phyloP scores from a whole-genome alignment of 1,140 invertebrate genomes.

The Vollenhovia emeryi region DNA sequence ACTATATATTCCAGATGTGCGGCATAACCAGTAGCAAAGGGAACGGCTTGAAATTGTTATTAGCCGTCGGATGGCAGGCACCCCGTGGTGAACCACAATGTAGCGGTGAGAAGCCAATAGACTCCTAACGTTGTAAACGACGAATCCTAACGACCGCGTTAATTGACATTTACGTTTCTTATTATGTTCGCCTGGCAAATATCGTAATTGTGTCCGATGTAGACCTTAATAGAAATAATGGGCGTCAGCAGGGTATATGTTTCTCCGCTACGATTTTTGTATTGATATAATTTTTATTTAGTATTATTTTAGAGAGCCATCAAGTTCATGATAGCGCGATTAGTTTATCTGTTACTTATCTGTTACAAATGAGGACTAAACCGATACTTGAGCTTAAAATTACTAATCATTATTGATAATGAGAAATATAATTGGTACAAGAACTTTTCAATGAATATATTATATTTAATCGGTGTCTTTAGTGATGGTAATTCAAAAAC shows the following conservation, averaged over 20 bases:
- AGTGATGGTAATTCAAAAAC: neutral
- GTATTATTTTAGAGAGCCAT: too few species aligned
- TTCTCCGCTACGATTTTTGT: neutral
- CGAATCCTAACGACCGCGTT: conserved; percentile 48
- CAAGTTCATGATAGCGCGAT: neutral
- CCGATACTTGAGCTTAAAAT: neutral
- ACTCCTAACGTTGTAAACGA: conserved; percentile 57
- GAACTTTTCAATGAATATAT: neutral
- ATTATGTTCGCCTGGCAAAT: conserved; percentile 17
- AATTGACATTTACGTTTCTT: conserved; percentile 65
- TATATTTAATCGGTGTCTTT: neutral
- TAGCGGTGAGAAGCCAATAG: conserved; percentile 53
- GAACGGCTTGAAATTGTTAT: conserved; percentile 75
- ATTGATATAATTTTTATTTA: neutral
- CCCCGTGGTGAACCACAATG: conserved; percentile 74
- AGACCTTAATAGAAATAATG: neutral
- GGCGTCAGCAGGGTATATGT: neutral
- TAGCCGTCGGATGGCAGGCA: conserved; percentile 73
- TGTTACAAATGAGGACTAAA: neutral
- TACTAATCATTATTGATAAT: neutral
- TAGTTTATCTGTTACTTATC: neutral
- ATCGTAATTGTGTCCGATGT: neutral
- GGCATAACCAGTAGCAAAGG: conserved; percentile 62
- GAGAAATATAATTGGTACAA: neutral
- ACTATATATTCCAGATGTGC: conserved; percentile 68